phyloP scores from a whole-genome alignment of 2,888 invertebrate genomes.

The Thymelicus acteon region DNA sequence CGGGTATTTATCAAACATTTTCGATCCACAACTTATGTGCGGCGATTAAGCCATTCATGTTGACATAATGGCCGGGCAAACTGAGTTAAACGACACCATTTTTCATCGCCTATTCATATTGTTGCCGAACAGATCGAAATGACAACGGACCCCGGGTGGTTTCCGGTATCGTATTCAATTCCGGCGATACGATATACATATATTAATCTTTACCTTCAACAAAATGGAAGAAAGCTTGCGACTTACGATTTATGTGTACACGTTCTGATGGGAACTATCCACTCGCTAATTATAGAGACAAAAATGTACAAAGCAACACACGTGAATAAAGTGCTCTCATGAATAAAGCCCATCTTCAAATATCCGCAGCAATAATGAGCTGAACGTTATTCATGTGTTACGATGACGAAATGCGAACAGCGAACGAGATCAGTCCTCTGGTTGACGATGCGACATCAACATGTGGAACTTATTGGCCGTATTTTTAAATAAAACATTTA shows the following conservation, averaged over 20 bases:
- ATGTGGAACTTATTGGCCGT: conserved; percentile 47
- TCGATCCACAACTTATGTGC: conserved; percentile 76
- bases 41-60: conserved; percentile 77
- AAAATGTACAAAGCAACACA: conserved; percentile 36
- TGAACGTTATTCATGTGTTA: conserved; percentile 62
- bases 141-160: conserved; percentile 24
- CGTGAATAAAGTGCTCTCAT: conserved; percentile 53
- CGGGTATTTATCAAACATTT: conserved; percentile 80
- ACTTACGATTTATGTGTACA: background rate
- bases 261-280: conserved; percentile 10
- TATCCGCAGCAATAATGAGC: conserved; percentile 65
- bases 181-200: background rate
- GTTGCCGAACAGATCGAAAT: conserved; percentile 28
- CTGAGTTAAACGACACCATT: conserved; percentile 69
- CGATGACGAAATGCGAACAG: conserved; percentile 64
- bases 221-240: background rate
- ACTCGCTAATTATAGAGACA: conserved; percentile 31
- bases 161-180: conserved; percentile 31
- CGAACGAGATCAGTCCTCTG: conserved; percentile 55
- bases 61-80: conserved; percentile 77
- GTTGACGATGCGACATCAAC: conserved; percentile 56
- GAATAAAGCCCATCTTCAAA: conserved; percentile 65
- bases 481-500: background rate
- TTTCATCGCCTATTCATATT: conserved; percentile 54
- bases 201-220: conserved; percentile 17